Evolutionary conservation across 2,113 vertebrate genomes (phyloP), one percentile per base, ranked within the genome.

Genomic region (Thymallus thymallus): DNA sequence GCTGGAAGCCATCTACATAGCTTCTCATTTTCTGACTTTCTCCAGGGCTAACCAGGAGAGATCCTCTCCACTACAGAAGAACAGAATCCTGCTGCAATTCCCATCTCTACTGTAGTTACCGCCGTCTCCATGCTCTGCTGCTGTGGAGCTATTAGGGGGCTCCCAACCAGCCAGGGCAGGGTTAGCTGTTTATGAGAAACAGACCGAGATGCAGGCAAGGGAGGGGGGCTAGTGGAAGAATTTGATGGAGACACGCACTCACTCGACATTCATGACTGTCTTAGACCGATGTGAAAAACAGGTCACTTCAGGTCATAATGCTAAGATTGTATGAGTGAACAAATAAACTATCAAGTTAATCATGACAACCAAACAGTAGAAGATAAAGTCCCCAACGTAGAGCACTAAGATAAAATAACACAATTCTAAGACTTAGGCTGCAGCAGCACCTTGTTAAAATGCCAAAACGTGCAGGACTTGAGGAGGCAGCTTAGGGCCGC

Each of bases 361-460:
- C 35, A 41, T 41, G 0, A 41, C 35, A 41, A 0, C 9, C 35
- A 41, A 41, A 12, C 35, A 41, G 35, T 12, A 32, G 30, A 32
- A 32, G 30, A 6, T 32, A 32, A 32, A 32, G 26, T 26, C 26
- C 26, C 26, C 26, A 26, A 26, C 26, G 2, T 26, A 26, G 26
- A 26, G 26, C 26, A 26, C 26, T 26, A 32, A 32, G 30, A 6
- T 32, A 32, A 32, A 32, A 32, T 32, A 32, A 32, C 32, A 45
- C 61, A 30, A 20, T n/a, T 55, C 30, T 3, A 18, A 66, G 16
- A 35, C 26, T n/a, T 18, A 20, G 2, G 41, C 74, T 22, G 29
- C 68, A 75, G 68, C 66, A 80, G 68, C 65, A 51, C 26, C 35
- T 76, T 72, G 69, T 79, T 82, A 76, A 76, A 81, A 76, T 48